Evolutionary conservation across 2,888 invertebrate species (phyloP), one percentile per base, ranked within the genome.

Genomic region (Protophormia terraenovae): DNA sequence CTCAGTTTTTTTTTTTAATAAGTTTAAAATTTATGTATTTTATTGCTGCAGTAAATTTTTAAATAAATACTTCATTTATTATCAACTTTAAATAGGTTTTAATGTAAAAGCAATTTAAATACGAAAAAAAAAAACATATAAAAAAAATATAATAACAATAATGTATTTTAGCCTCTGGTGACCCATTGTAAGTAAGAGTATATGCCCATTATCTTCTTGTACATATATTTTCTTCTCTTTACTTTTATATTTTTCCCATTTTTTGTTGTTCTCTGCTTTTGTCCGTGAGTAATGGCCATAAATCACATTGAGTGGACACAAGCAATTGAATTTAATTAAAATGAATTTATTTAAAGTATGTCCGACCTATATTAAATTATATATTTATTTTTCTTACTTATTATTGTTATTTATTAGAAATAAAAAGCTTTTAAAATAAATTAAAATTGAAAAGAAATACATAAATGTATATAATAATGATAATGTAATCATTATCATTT

Each of bases 261-360:
- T 10, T 45, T 45, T 35, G 29, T 64, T 75, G 41, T 29, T 35
- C 58, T n/a, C 64, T 66, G 72, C n/a, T 67, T 60, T 72, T 27
- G 76, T 85, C 55, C 85, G 82, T 85, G 85, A 85, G 82, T 71
- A 85, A 66, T 85, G 78, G 85, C 82, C 82, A 82, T 85, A 85
- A 85, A 85, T 85, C 85, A 85, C 85, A 85, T 85, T 85, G 85
- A 85, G 85, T 85, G 85, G 85, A 84, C 86, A 86, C 81, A 86
- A 86, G 84, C 81, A 78, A 84, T 84, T 79, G 81, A 84, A 76
- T 82, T 82, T 80, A 86, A 86, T 86, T 82, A 84, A 86, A 84
- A 82, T 82, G 84, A 86, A 86, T 86, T 82, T 82, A 85, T 79
- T 85, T 85, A 85, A 85, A 85, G 75, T 79, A 82, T 78, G 75